phyloP scores from a whole-genome alignment of 2,797 vertebrate genomes.

The Pachyuromys duprasi region DNA sequence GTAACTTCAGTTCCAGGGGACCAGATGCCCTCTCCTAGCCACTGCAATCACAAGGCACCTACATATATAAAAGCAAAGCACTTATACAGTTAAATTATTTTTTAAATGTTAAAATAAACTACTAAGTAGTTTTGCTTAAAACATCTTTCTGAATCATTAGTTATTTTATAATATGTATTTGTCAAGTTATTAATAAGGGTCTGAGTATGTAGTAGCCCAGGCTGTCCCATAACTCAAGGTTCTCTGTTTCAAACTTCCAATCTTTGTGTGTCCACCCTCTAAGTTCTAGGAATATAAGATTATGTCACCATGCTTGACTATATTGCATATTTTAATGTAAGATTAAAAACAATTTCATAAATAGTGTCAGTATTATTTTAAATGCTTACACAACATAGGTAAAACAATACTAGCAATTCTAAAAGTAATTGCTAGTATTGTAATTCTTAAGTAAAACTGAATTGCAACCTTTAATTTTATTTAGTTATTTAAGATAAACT shows the following conservation, averaged over 20 bases:
- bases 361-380: not conserved
- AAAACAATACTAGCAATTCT: not conserved
- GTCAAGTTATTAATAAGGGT: not conserved
- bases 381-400: not conserved
- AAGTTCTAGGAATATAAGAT: not conserved
- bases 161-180: constrained; percentile 1
- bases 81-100: not conserved
- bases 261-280: not conserved
- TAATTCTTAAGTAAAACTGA: not conserved
- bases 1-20: not conserved
- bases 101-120: not conserved
- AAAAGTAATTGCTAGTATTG: too few relatives aligned
- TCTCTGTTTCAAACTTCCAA: not conserved
- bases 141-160: not conserved
- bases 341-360: not conserved
- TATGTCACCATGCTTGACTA: not conserved
- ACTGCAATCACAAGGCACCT: not conserved
- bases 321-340: not conserved
- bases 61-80: not conserved
- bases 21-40: not conserved
- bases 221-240: not conserved
- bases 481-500: not conserved
- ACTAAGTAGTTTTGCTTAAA: not conserved
- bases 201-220: not conserved
- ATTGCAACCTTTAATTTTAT: not conserved